Base-by-base conservation (phyloP, 2,113 vertebrate species). In the Rhabdornis inornatus region DNA sequence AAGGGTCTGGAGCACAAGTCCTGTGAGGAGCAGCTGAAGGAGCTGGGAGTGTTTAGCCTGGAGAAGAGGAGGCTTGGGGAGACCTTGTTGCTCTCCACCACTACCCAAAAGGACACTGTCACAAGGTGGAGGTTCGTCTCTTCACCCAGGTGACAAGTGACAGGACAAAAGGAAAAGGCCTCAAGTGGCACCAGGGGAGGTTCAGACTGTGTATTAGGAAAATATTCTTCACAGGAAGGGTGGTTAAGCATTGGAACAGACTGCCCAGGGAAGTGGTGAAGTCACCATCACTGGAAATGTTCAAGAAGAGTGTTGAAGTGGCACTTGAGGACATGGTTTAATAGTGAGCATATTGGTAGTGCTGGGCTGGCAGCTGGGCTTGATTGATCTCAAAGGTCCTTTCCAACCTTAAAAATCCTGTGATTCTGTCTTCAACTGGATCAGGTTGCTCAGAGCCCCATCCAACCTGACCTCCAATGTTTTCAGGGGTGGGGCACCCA, bases 71-170 rank as follows among this genome's bases (percentile, higher is more conserved):
- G 12, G 18, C 17, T 49, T 3, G 23, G 21, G 27, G n/a, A 35
- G 13, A 64, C 15, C 28, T 59, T 28, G 19, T 6, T 10, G 21
- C 18, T 78, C 20, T 69, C 39, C 27, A 2, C 19, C 52, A 31
- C 30, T 53, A 7, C 39, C 39, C 66, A 31, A 64, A 64, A 64
- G 20, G 39, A 64, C 18, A 7, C 1, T 79, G 31, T 21, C 7
- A 4, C 1, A 28, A 74, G 55, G 3, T 22, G 22, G 13, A n/a
- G 2, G 11, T 33, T 1, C 0, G 12, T 45, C 18, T 47, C 39
- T 66, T 70, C 23, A 39, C 12, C 47, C 11, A 15, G 5, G 15
- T 53, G 28, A 23, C 17, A 68, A 52, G 20, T 12, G 17, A 69
- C 22, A 52, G 45, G 3, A 69, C 39, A 69, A 68, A 77, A 52